These are phyloP conservation scores for Noctua janthe DNA, from an alignment of 2,888 invertebrate genomes.

Conservation along the genomic window DNA sequence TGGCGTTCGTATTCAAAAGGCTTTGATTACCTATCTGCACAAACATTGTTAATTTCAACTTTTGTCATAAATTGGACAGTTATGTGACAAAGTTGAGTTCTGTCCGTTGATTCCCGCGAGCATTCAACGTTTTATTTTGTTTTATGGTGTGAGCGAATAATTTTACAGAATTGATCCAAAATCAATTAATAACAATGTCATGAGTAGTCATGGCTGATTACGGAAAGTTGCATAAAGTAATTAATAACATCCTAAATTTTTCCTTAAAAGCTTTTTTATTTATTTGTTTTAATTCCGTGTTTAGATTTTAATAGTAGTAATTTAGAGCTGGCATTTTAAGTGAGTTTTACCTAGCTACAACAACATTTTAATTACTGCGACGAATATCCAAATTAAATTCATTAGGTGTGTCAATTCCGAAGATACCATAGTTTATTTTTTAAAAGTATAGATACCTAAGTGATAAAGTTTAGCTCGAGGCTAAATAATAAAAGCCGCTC, in stretches of 20 bases:
- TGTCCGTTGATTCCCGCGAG: constrained; percentile 5
- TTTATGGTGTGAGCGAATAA: background rate
- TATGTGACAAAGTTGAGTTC: constrained; percentile 17
- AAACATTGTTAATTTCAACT: constrained; percentile 41
- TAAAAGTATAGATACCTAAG: too few species aligned
- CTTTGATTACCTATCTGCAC: constrained; percentile 29
- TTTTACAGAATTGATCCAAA: background rate
- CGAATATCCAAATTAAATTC: background rate
- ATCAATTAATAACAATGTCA: background rate
- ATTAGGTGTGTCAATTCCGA: background rate
- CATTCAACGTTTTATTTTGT: constrained; percentile 10
- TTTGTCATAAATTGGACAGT: constrained; percentile 40
- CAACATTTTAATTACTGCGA: background rate
- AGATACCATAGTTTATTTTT: too few species aligned
- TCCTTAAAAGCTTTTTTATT: background rate
- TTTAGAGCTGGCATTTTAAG: background rate
- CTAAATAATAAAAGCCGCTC: too few species aligned
- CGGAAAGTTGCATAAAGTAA: background rate
- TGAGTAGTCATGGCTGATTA: background rate
- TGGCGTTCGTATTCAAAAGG: constrained; percentile 6
- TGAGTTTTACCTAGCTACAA: background rate
- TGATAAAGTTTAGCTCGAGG: too few species aligned
- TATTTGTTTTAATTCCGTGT: background rate
- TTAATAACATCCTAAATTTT: background rate
- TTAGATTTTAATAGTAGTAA: background rate